Base-by-base conservation (phyloP, 2,888 invertebrate genomes). In the Lasioglossum morio region DNA sequence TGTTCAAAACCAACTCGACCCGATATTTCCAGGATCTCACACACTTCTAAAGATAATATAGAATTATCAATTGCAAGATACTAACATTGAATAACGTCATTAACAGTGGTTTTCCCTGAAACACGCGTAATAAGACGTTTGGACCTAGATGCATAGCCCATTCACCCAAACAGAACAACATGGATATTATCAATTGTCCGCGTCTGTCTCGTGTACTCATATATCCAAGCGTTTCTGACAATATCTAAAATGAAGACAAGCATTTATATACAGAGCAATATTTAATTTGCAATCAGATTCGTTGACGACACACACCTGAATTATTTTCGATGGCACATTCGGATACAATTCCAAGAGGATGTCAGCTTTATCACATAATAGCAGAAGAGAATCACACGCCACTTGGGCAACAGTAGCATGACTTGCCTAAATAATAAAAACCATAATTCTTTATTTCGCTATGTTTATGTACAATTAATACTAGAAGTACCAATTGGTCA, bases 121-220 rank as follows among this genome's bases (percentile, higher is more conserved):
- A 96, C 82, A 96, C 95, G 63, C 96, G 95, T 93, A 97, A 95
- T 88, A 98, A 96, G 76, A 96, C 95, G n/a, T 95, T 93, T 0
- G 97, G 97, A 0, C 97, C 98, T 91, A 99, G 96, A 74, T 97
- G 96, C 97, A 99, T 98, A 80, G 98, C 98, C 97, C 99, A 99
- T 95, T 99, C 99, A 0, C 98, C 98, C 85, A 99, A 96, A 94
- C 98, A 98, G 81, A 99, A 97, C 92, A 99, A 96, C 90, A 99
- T 96, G 0, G 98, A 98, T 48, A 98, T 97, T 23, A 98, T 96
- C 80, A 98, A 95, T 82, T 98, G 96, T 70, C 93, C 93, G 37
- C 94, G 94, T 77, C 95, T 94, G 81, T 95, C 94, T 37, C 95
- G 94, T 75, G 95, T 95, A 90, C 96, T 95, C 92, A 96, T 95